These are phyloP conservation scores for Coreius guichenoti DNA, from an alignment of 2,797 vertebrate genomes.

Conservation along the genomic window DNA sequence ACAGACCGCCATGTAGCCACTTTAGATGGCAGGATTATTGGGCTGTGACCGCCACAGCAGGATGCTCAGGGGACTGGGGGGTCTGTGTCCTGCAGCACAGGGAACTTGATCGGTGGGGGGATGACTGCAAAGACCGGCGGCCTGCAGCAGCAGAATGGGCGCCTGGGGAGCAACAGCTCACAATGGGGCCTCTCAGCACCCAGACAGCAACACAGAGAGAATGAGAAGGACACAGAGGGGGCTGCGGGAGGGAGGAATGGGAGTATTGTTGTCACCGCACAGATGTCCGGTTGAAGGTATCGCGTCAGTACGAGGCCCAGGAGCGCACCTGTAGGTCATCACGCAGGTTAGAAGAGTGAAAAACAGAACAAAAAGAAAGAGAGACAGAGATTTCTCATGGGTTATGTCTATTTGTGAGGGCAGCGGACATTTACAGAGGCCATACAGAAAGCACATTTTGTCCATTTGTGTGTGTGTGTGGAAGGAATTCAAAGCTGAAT, in stretches of 20 bases:
- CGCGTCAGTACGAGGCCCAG: background rate
- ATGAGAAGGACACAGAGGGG: conserved; percentile 14
- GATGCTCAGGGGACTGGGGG: conserved; percentile 49
- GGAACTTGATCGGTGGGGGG: conserved; percentile 54
- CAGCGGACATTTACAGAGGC: conserved; percentile 1
- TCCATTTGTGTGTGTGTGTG: conserved; percentile 6
- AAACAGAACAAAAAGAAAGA: background rate
- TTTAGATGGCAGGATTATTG: conserved; percentile 54
- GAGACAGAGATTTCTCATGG: conserved; percentile 29
- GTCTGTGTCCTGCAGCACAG: conserved; percentile 24
- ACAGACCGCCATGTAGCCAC: conserved; percentile 49
- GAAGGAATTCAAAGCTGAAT: background rate
- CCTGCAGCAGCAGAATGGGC: conserved; percentile 46
- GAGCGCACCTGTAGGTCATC: conserved; percentile 42
- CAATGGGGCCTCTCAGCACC: conserved; percentile 57
- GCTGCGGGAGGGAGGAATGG: conserved; percentile 13
- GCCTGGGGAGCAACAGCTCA: conserved; percentile 51
- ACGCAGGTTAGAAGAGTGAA: conserved; percentile 29
- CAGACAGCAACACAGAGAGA: conserved; percentile 25
- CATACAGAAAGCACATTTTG: background rate
- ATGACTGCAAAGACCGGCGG: conserved; percentile 21
- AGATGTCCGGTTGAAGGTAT: conserved; percentile 47
- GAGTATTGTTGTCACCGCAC: conserved; percentile 33
- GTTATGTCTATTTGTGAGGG: conserved; percentile 38
- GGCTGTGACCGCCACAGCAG: conserved; percentile 54